Evolutionary conservation across 2,113 vertebrate genomes (phyloP), one percentile per base, ranked within the genome.

Genomic region (Engystomops pustulosus): DNA sequence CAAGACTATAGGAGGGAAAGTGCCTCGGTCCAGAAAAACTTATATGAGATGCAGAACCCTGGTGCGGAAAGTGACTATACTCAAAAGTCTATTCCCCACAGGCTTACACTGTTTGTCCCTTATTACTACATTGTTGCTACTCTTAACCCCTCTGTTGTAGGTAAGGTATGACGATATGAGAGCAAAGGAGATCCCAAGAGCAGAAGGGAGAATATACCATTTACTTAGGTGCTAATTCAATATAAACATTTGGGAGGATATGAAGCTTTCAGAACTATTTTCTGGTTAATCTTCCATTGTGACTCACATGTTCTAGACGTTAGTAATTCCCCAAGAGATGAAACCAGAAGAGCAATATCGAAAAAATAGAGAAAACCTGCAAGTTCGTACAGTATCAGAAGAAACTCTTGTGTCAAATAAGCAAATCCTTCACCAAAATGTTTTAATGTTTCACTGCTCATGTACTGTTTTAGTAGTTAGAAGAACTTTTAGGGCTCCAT

Each of bases 221-320:
- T 7, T 53, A 55, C 14, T 30, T n/a, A 58, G 74, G 20, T 53
- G 32, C 7, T 77, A 58, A 36, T n/a, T 20, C 17, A 77, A 23
- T 51, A 55, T 58, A 77, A 77, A 77, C 74, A 77, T 55, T 53
- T 55, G 4, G n/a, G 49, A 77, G 74, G 74, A 58, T 77, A 11
- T 77, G 74, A 77, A 36, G 74, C 74, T 53, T 49, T 58, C 27
- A 25, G 34, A 14, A 9, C 51, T 12, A 77, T 38, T 58, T 76
- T 77, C 32, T 77, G 74, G 74, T 55, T 36, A 77, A 77, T 77
- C 49, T 77, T 58, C 74, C 74, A 55, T 53, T 58, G 32, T 77
- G 74, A 77, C 51, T 77, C 74, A 77, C n/a, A 77, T 36, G 11
- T 77, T 77, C 74, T 77, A 58, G 45, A 77, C 34, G 11, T 77